A percentile compares a stretch with the other conserved stretches of the same genome.
Evolutionary conservation across 2,888 invertebrate species (phyloP).

Genomic region (Agrilus biguttatus): DNA sequence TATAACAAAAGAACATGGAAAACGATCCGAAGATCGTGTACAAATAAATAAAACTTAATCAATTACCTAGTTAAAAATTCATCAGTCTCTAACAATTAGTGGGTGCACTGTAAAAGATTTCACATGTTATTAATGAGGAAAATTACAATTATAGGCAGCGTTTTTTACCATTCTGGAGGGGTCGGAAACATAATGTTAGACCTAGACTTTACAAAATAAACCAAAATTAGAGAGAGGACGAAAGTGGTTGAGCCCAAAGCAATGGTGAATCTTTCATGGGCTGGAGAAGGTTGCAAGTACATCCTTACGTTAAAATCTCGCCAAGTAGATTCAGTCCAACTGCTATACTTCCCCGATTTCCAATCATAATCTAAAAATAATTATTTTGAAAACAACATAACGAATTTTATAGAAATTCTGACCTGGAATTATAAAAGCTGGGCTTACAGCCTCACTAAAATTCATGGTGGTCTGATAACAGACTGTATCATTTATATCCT

Average conservation of each 20-base stretch:
- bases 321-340: constrained; percentile 88
- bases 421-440: constrained; percentile 68
- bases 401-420: constrained; percentile 9
- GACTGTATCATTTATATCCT: constrained; percentile 40
- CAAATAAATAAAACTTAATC: too few species aligned
- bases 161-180: constrained; percentile 6
- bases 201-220: constrained; percentile 37
- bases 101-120: too few species aligned
- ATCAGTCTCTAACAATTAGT: too few species aligned
- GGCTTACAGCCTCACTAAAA: constrained; percentile 60
- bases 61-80: too few species aligned
- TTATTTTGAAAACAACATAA: constrained; percentile 3
- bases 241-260: constrained; percentile 37
- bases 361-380: constrained; percentile 55
- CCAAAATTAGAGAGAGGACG: constrained; percentile 34
- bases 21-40: too few species aligned
- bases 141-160: too few species aligned
- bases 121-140: too few species aligned
- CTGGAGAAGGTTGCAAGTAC: constrained; percentile 57
- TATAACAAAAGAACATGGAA: too few species aligned
- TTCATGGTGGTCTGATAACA: constrained; percentile 64
- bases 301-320: constrained; percentile 55
- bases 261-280: constrained; percentile 39
- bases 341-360: constrained; percentile 61
- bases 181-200: constrained; percentile 33